A percentile compares a stretch with the other conserved stretches of the same genome.
phyloP scores from a whole-genome alignment of 2,113 vertebrate genomes.

The Trogon melanurus region DNA sequence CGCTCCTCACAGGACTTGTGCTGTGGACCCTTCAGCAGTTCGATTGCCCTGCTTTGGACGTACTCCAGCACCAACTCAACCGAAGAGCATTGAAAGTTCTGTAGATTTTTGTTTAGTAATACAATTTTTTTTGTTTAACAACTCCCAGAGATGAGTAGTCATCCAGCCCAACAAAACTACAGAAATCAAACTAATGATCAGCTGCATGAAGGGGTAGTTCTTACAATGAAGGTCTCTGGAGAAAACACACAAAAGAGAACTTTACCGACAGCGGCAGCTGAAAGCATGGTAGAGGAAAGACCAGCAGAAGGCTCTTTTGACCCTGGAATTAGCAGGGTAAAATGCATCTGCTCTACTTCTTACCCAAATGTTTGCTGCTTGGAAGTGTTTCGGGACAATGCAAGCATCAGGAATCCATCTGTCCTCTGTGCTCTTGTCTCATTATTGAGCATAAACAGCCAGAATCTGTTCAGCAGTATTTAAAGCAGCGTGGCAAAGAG shows the following conservation, averaged over 20 bases:
- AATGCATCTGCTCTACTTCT: not conserved
- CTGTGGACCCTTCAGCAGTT: no score
- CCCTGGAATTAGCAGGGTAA: not conserved
- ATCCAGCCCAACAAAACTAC: not conserved
- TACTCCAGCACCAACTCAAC: not conserved
- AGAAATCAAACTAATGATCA: not conserved
- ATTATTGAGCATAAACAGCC: not conserved
- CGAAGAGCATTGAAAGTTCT: not conserved
- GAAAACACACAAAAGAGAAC: not conserved
- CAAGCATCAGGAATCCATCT: not conserved
- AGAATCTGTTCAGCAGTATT: not conserved
- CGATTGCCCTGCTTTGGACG: no score
- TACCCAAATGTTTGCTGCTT: not conserved
- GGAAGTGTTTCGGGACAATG: not conserved
- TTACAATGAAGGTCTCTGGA: not conserved
- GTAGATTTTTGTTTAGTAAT: not conserved
- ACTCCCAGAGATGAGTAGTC: not conserved
- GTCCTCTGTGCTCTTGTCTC: not conserved
- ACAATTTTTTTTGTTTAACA: not conserved
- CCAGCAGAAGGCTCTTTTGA: not conserved
- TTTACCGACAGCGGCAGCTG: not conserved
- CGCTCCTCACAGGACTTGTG: no score
- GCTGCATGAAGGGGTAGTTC: not conserved
- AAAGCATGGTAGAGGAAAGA: not conserved
- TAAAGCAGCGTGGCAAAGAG: not conserved